Evolutionary conservation across 2,888 invertebrate genomes (phyloP), one percentile per base, ranked within the genome.

Genomic region (Craniophora ligustri): DNA sequence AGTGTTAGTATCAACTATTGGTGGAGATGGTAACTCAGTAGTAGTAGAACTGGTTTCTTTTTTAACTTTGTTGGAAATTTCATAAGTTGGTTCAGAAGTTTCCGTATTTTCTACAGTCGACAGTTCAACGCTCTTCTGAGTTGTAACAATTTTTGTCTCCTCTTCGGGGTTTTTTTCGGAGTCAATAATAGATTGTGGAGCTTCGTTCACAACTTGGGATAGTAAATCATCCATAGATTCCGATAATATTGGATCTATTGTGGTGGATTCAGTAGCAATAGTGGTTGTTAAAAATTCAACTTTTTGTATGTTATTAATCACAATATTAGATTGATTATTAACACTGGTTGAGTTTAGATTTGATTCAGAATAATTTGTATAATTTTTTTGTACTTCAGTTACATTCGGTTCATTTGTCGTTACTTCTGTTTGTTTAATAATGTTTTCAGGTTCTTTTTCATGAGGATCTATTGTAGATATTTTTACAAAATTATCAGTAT

Each of bases 171-270:
- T 61, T 31, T 68, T 61, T 23, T 79, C 72, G 8, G 81, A 65
- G 28, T 75, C 67, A 21, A 81, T 16, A 36, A 85, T 78, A 7
- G 82, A 62, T 57, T 86, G 81, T 0, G 87, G 86, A 14, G 74
- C 77, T 70, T 85, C 78, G 70, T 92, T 82, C 4, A 88, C 91
- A 47, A 94, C 85, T 81, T 94, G 94, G n/a, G 90, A 93, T n/a
- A 94, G 30, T 67, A 94, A 80, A 75, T 93, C 92, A 48, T 82
- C 91, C 88, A 94, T 92, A 2, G 93, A 94, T 62, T 89, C 92
- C 1, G 91, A 87, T 59, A 93, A 75, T 61, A 91, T 81, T 40
- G 88, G 84, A 69, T 93, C 93, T 10, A 91, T 86, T 3, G 89
- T 87, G 18, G 86, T 86, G 23, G 61, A 72, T 42, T 78, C 76